phyloP scores from a whole-genome alignment of 2,888 invertebrate species.

The Cataglyphis albicans region DNA sequence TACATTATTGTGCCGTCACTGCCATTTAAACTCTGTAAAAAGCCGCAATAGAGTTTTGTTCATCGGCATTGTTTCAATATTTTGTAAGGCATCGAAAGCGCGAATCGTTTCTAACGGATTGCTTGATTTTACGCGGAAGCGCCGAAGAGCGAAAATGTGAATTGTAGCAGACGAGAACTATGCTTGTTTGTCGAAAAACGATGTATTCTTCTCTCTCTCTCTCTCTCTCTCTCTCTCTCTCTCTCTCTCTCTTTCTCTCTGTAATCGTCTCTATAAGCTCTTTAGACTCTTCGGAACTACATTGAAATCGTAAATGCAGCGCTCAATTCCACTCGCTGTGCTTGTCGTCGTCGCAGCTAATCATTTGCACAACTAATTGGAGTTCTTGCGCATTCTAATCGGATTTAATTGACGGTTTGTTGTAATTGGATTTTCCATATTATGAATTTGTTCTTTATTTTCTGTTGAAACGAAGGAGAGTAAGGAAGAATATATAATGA shows the following conservation, averaged over 20 bases:
- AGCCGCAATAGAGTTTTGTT: slow-evolving; percentile 78
- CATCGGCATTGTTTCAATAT: slow-evolving; percentile 69
- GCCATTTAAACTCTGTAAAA: slow-evolving; percentile 56
- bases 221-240: slow-evolving; percentile 3
- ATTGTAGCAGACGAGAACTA: slow-evolving; percentile 23
- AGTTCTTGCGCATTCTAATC: slow-evolving; percentile 40
- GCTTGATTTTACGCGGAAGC: slow-evolving; percentile 39
- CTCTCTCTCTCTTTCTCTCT: neutral
- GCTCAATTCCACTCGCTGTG: slow-evolving; percentile 12
- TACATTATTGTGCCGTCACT: neutral
- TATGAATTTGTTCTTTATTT: slow-evolving; percentile 22
- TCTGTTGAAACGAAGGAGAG: neutral
- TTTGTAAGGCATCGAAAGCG: slow-evolving; percentile 75
- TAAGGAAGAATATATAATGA: neutral
- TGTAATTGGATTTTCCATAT: slow-evolving; percentile 32
- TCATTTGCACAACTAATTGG: slow-evolving; percentile 51
- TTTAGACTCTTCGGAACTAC: slow-evolving; percentile 48
- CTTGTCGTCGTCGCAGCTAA: slow-evolving; percentile 41
- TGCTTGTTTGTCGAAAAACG: slow-evolving; percentile 39
- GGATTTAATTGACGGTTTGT: slow-evolving; percentile 40
- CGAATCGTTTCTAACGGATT: slow-evolving; percentile 29
- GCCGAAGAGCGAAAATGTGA: slow-evolving; percentile 37
- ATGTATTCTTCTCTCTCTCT: neutral
- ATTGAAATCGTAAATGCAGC: slow-evolving; percentile 40
- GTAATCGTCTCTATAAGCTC: slow-evolving; percentile 42